phyloP scores from a whole-genome alignment of 2,113 vertebrate genomes.

The Pedionomus torquatus region DNA sequence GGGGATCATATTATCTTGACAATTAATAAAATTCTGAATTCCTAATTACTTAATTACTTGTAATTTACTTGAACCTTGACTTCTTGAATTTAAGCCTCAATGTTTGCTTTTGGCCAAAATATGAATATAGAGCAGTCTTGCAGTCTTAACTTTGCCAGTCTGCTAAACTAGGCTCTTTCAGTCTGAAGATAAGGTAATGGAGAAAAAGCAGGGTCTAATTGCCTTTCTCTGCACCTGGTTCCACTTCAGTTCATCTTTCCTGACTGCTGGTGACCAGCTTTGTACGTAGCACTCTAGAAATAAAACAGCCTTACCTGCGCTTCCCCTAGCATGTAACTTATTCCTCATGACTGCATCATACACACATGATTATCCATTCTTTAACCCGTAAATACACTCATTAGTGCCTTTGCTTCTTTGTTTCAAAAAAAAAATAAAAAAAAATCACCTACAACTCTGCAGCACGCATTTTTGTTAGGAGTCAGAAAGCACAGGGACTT shows the following conservation, averaged over 20 bases:
- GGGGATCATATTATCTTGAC: background rate
- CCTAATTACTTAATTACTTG: background rate
- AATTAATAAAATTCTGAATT: background rate
- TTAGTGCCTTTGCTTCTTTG: background rate
- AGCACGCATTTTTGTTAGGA: background rate
- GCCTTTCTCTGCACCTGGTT: background rate
- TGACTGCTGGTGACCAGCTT: background rate
- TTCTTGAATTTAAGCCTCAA: background rate
- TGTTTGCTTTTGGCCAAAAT: background rate
- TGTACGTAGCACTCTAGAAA: background rate
- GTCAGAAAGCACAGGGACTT: background rate
- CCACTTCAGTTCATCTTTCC: background rate
- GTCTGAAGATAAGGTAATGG: accelerated
- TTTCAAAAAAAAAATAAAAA: background rate
- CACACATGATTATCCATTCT: background rate
- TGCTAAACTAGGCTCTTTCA: background rate
- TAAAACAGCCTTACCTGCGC: background rate
- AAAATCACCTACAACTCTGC: background rate
- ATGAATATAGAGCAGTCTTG: background rate
- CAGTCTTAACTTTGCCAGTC: background rate
- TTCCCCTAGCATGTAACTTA: background rate
- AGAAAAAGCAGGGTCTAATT: background rate
- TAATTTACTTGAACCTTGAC: background rate
- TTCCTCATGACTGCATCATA: background rate
- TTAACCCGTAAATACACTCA: background rate